Evolutionary conservation across 2,113 vertebrate species (phyloP), one percentile per base, ranked within the genome.

Genomic region (Lycaon pictus): DNA sequence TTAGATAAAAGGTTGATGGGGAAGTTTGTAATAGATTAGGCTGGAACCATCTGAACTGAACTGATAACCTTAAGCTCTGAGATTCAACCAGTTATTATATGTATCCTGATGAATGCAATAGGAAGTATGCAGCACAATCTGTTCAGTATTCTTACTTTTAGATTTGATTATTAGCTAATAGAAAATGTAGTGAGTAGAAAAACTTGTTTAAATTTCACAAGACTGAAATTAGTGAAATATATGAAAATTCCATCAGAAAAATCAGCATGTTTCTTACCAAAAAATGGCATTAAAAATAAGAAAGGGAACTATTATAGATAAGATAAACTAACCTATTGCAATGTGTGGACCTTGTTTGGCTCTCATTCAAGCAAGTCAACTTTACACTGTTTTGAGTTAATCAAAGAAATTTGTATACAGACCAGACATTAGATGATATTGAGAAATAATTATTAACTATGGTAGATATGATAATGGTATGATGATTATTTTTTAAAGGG

Each of bases 241-340:
- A n/a, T 15, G 15, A n/a, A 84, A 90, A 95, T 84, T n/a, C 13
- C 37, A n/a, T 37, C 51, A 84, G 15, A 95, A 29, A 76, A 95
- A 84, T 84, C 22, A 76, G 27, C 23, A 20, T 3, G 8, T 84
- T 84, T 95, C 67, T 74, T 65, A 27, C 16, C 15, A 48, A 62
- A 83, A 90, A 58, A 29, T 67, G 27, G 15, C 15, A 65, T 35
- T 90, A 19, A 89, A 89, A 95, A 90, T 83, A 25, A 29, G 86
- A 67, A 89, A 83, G 29, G n/a, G 48, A 83, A 74, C 17, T 53
- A 23, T 5, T 23, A 25, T 58, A 35, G 43, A 63, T 72, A 74
- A 55, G 25, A 74, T 27, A 19, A 19, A 82, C 53, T 82, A 72
- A 11, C 32, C 7, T 89, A 23, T 63, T 72, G n/a, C 17, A 74